Evolutionary conservation across 2,888 invertebrate species (phyloP), one percentile per base, ranked within the genome.

Genomic region (Orthosia gothica): DNA sequence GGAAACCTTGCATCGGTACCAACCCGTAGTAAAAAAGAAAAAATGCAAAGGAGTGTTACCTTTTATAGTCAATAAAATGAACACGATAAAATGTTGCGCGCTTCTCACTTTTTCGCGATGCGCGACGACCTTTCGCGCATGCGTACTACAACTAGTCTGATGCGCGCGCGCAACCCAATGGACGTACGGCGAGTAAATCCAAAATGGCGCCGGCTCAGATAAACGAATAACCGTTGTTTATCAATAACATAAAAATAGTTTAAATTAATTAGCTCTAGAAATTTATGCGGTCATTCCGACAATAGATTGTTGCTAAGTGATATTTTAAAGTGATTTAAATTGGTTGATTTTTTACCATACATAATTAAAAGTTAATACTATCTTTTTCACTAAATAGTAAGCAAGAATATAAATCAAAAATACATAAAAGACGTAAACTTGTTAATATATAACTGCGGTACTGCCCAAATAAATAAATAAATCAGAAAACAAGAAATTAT

Each of bases 131-230:
- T 85, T 88, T 89, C 83, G 84, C 86, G 89, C 79, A 81, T 84
- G 87, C 84, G 79, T 82, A 84, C 89, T 82, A 74, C 87, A 81
- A 74, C 76, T 87, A 89, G 89, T 90, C 82, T 81, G 84, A 81
- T 79, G 86, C 90, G 91, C 90, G 83, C 85, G 90, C 90, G 90
- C 90, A 83, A 74, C 79, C 78, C 72, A 61, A 63, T 82, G 78
- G 86, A 86, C 86, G 87, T 81, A 63, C 47, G 45, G 57, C 45
- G 58, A 65, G 62, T 55, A 18, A 20, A 58, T 59, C n/a, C 63
- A 68, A 87, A 63, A 81, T 77, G 75, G 74, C 81, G 64, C 55
- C 66, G 54, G 68, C 69, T 11, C 23, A 76, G 81, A 85, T 85
- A 85, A 85, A 74, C 65, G 55, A 70, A 74, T 82, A 77, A 75